These are phyloP conservation scores for Gyrodactylus bullatarudis DNA, from an alignment of 1,140 invertebrate species.

Conservation along the genomic window DNA sequence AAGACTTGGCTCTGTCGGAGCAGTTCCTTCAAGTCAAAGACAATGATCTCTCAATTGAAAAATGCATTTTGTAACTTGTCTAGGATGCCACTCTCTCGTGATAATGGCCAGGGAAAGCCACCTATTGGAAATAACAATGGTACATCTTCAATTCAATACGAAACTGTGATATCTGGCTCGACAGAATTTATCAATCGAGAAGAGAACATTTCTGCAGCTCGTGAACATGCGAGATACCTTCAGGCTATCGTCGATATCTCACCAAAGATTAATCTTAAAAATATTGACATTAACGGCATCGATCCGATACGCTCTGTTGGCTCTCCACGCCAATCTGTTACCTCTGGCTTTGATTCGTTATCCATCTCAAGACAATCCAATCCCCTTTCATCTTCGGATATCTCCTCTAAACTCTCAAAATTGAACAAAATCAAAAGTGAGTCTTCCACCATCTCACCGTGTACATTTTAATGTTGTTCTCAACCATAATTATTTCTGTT, in stretches of 20 bases:
- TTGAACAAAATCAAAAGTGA: neutral
- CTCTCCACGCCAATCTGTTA: neutral
- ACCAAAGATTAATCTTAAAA: neutral
- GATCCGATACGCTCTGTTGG: neutral
- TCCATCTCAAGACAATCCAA: neutral
- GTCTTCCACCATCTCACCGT: too few relatives aligned
- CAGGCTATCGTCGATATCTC: slow-evolving; percentile 1
- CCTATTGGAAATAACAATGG: neutral
- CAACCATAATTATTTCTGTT: too few relatives aligned
- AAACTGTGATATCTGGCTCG: neutral
- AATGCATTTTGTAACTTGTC: neutral
- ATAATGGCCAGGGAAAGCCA: neutral
- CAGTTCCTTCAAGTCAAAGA: neutral
- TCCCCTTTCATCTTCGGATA: neutral
- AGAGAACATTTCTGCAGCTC: neutral
- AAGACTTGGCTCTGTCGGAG: neutral
- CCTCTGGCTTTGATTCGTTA: neutral
- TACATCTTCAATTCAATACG: neutral
- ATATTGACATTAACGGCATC: neutral
- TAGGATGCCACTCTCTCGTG: neutral
- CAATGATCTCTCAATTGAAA: neutral
- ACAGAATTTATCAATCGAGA: neutral
- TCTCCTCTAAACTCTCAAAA: neutral
- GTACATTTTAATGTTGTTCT: too few relatives aligned
- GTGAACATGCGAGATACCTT: neutral